Percentiles rank a stretch among this genome's conserved stretches.
phyloP scores from a whole-genome alignment of 2,113 vertebrate genomes.

The Tachuris rubrigastra region DNA sequence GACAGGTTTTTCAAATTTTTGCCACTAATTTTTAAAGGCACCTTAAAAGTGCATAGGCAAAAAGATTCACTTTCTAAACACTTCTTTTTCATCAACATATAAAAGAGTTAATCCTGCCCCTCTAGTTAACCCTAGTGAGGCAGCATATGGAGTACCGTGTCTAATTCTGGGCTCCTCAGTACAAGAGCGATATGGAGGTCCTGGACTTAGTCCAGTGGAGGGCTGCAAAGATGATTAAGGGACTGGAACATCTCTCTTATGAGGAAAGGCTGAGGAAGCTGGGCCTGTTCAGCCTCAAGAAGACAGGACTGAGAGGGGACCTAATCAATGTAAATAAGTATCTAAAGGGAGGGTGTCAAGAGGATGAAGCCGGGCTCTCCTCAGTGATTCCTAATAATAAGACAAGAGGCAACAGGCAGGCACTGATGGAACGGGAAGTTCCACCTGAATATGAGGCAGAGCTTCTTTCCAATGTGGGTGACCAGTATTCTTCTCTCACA shows the following conservation, averaged over 20 bases:
- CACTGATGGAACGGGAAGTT: not conserved
- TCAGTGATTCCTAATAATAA: not conserved
- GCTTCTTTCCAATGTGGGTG: fast-evolving
- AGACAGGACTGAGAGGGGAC: not conserved
- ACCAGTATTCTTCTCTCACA: not conserved
- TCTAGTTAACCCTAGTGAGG: not conserved
- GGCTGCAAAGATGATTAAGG: not conserved
- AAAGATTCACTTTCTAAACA: not conserved
- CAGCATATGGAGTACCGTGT: not conserved
- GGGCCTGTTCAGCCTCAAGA: not conserved
- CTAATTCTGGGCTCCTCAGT: not conserved
- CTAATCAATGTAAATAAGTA: too few relatives aligned
- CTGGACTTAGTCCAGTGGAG: not conserved
- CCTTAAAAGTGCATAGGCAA: not conserved
- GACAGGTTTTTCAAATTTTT: not conserved
- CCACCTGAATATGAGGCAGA: not conserved
- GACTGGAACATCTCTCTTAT: not conserved
- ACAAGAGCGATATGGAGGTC: not conserved
- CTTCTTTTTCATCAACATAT: not conserved
- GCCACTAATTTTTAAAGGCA: not conserved
- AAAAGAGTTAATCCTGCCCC: not conserved
- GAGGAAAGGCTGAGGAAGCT: not conserved
- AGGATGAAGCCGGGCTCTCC: not conserved
- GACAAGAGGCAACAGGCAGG: not conserved
- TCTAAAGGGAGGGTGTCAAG: not conserved